A percentile compares a stretch with the other conserved stretches of the same genome.
These are phyloP conservation scores for Dynastes grantii DNA, from an alignment of 2,888 invertebrate genomes.

Conservation along the genomic window DNA sequence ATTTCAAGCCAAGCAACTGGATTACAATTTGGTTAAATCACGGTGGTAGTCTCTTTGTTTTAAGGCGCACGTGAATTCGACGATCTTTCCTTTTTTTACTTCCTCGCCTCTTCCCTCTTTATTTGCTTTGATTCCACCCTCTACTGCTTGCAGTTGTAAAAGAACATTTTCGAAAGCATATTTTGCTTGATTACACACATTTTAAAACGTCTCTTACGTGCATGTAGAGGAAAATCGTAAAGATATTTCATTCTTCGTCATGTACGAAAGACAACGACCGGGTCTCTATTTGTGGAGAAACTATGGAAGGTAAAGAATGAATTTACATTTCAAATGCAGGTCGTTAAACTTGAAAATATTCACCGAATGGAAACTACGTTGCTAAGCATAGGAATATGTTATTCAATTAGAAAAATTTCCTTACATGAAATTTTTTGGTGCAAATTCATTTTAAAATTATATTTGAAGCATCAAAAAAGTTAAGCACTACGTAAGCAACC, in stretches of 20 bases:
- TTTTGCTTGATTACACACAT: conserved; percentile 4
- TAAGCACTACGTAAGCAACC: no score
- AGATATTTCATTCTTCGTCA: not conserved
- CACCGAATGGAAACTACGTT: no score
- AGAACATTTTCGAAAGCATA: not conserved
- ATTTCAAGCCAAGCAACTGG: conserved; percentile 10
- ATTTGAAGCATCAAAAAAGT: no score
- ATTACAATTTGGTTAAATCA: conserved; percentile 25
- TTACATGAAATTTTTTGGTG: no score
- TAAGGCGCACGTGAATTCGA: conserved; percentile 7
- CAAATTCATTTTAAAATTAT: no score
- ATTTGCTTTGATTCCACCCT: not conserved
- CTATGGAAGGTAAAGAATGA: no score
- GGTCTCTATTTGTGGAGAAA: no score
- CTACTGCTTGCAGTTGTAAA: not conserved
- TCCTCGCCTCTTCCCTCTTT: not conserved
- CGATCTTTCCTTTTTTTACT: not conserved
- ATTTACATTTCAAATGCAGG: no score
- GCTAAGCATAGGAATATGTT: no score
- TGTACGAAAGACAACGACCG: not conserved
- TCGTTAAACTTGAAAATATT: no score
- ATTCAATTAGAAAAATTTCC: no score
- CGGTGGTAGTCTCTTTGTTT: conserved; percentile 16
- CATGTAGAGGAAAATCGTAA: not conserved
- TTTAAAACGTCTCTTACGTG: not conserved